phyloP scores from a whole-genome alignment of 1,140 invertebrate species.

The Wasmannia auropunctata region DNA sequence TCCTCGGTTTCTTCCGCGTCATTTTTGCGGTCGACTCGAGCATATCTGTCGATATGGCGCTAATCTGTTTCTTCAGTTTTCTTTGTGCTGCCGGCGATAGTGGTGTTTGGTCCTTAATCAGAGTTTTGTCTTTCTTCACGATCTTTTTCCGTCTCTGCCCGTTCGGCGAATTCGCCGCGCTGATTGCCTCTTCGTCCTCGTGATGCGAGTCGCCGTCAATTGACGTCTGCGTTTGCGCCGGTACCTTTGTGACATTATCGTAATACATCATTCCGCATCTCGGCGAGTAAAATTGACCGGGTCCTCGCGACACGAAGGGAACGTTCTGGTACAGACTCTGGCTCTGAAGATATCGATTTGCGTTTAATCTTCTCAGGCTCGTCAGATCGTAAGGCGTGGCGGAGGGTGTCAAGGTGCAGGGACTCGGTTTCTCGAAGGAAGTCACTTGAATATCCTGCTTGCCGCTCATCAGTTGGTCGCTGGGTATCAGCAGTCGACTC shows the following conservation, averaged over 20 bases:
- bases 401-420: conserved; percentile 75
- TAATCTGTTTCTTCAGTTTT: conserved; percentile 74
- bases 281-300: conserved; percentile 65
- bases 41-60: conserved; percentile 71
- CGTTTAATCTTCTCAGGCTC: conserved; percentile 70
- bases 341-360: conserved; percentile 60
- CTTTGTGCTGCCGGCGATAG: conserved; percentile 65
- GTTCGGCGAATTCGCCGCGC: conserved; percentile 53
- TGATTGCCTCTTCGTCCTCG: conserved; percentile 60
- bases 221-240: conserved; percentile 79
- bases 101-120: conserved; percentile 53
- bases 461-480: conserved; percentile 38
- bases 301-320: conserved; percentile 67
- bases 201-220: conserved; percentile 69
- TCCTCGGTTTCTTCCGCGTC: conserved; percentile 40
- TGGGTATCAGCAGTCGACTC: conserved; percentile 59
- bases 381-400: conserved; percentile 73
- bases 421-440: conserved; percentile 82
- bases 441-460: conserved; percentile 78
- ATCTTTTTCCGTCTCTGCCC: conserved; percentile 56
- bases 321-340: conserved; percentile 75
- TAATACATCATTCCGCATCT: conserved; percentile 74
- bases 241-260: conserved; percentile 75
- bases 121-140: conserved; percentile 43
- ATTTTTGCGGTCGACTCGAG: conserved; percentile 58